Percentiles rank a stretch among this genome's conserved stretches.
Evolutionary conservation across 2,888 invertebrate genomes (phyloP).

Genomic region (Acanthosepion lycidas): DNA sequence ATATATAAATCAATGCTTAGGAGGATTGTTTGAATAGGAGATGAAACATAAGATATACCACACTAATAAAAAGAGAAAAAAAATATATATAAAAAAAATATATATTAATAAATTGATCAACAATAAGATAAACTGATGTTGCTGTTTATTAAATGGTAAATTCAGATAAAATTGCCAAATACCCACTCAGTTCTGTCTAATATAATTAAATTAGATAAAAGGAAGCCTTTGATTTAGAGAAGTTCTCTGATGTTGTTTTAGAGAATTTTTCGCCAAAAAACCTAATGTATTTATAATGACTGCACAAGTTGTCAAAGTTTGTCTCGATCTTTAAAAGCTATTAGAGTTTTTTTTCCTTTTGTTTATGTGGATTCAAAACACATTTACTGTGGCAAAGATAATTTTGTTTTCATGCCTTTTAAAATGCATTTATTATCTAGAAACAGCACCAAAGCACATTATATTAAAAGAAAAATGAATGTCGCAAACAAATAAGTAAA

Average conservation of each 20-base stretch:
- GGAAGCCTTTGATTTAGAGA: constrained; percentile 7
- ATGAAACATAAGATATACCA: no score
- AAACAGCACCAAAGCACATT: background rate
- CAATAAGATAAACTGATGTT: background rate
- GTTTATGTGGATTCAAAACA: background rate
- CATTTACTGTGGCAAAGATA: background rate
- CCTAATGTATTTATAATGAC: background rate
- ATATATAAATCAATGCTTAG: no score
- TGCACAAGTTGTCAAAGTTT: constrained; percentile 33
- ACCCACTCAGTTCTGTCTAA: constrained; percentile 21
- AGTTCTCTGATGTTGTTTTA: constrained; percentile 33
- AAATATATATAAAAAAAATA: background rate
- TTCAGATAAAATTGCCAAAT: constrained; percentile 9
- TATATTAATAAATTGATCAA: constrained; percentile 18
- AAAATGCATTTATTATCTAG: constrained; percentile 17
- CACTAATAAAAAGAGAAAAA: background rate
- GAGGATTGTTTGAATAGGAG: no score
- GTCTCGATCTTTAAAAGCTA: constrained; percentile 33
- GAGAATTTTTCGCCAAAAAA: background rate
- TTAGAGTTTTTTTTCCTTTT: background rate
- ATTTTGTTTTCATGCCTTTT: constrained; percentile 33
- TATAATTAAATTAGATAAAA: constrained; percentile 21
- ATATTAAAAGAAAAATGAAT: background rate
- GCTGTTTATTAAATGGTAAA: background rate
- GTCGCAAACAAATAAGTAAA: background rate